phyloP scores from a whole-genome alignment of 2,113 vertebrate species.

The Corvus moneduloides region DNA sequence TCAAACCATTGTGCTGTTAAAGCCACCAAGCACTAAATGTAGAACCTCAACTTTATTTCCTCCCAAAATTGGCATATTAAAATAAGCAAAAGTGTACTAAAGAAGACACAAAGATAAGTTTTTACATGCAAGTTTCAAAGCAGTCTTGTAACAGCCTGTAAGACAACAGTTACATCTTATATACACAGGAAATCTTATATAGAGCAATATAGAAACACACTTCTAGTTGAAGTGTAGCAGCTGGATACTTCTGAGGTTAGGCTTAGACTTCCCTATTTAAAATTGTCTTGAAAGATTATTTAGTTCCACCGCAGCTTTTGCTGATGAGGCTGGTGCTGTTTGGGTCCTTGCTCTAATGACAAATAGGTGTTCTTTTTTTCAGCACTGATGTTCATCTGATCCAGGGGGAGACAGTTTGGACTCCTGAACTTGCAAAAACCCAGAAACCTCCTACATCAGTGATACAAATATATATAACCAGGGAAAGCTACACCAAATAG shows the following conservation, averaged over 20 bases:
- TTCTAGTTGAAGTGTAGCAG: background rate
- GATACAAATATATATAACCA: background rate
- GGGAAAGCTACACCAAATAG: background rate
- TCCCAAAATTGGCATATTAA: background rate
- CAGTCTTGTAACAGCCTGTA: background rate
- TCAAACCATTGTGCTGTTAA: background rate
- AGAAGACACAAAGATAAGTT: background rate
- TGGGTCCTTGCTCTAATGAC: background rate
- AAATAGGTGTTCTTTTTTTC: background rate
- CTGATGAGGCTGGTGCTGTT: background rate
- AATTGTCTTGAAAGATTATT: background rate
- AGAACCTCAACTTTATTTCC: background rate
- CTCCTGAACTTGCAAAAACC: background rate
- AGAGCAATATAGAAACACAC: background rate
- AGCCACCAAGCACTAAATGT: background rate
- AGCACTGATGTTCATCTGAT: background rate
- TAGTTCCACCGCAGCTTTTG: background rate
- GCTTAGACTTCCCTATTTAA: background rate
- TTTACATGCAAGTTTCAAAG: background rate
- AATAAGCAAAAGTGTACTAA: background rate
- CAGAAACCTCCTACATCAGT: background rate
- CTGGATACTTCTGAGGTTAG: background rate
- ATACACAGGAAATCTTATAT: background rate
- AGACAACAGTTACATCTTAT: background rate
- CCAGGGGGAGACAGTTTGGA: background rate